phyloP scores from a whole-genome alignment of 2,797 vertebrate genomes.

The Propithecus deckenii region DNA sequence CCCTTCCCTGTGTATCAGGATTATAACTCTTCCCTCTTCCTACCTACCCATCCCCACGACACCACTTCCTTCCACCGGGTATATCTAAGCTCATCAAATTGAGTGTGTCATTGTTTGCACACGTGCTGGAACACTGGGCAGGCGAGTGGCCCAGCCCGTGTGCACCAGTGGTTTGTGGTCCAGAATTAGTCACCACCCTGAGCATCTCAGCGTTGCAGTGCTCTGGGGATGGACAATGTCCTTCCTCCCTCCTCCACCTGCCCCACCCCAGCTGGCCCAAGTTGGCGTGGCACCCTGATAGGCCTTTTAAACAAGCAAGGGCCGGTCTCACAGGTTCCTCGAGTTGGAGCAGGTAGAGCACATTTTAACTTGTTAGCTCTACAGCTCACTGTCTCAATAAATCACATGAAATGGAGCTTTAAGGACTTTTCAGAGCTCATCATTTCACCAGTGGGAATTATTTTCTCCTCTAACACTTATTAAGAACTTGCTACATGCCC shows the following conservation, averaged over 20 bases:
- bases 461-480: neutral
- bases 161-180: neutral
- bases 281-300: neutral
- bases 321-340: neutral
- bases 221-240: neutral
- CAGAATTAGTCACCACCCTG: neutral
- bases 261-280: neutral
- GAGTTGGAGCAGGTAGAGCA: neutral
- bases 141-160: neutral
- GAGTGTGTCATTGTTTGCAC: slow-evolving; percentile 24
- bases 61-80: neutral
- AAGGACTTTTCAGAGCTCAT: neutral
- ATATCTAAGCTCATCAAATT: neutral
- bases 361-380: neutral
- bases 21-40: neutral
- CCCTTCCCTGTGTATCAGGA: neutral
- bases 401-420: neutral
- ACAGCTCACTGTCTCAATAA: neutral
- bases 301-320: neutral
- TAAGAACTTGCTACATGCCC: neutral
- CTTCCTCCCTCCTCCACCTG: neutral
- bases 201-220: neutral
- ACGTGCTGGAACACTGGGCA: neutral
- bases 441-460: neutral
- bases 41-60: neutral